Evolutionary conservation across 2,113 vertebrate species (phyloP).

Genomic region (Raja brachyura): DNA sequence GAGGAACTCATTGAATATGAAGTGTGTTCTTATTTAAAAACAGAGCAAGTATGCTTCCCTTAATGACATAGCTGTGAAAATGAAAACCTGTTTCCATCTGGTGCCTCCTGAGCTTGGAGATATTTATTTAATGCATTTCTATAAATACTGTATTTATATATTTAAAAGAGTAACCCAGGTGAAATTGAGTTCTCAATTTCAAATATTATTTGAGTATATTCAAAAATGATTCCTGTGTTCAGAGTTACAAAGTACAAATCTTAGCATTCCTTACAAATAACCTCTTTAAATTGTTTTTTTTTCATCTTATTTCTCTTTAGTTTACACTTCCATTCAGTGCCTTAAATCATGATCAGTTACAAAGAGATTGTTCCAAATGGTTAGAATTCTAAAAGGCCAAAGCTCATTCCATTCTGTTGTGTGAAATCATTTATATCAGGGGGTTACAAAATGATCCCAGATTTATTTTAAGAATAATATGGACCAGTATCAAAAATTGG

Average conservation of each 20-base stretch:
- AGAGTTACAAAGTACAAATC: background rate
- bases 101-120: background rate
- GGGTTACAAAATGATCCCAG: background rate
- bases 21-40: background rate
- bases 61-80: constrained; percentile 2
- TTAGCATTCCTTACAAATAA: background rate
- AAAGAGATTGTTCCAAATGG: background rate
- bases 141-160: background rate
- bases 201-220: background rate
- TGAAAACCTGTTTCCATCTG: background rate
- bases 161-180: background rate
- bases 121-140: background rate
- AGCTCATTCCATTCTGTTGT: background rate
- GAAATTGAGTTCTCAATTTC: background rate
- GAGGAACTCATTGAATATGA: background rate
- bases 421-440: background rate
- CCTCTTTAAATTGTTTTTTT: background rate
- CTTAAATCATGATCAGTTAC: background rate
- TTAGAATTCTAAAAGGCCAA: background rate
- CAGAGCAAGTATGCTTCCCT: background rate
- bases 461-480: background rate
- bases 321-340: background rate
- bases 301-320: background rate
- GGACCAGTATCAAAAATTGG: background rate
- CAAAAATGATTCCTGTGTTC: background rate